A percentile compares a stretch with the other conserved stretches of the same genome.
Evolutionary conservation across 2,797 vertebrate species (phyloP).

Genomic region (Dendrocincla tyrannina): DNA sequence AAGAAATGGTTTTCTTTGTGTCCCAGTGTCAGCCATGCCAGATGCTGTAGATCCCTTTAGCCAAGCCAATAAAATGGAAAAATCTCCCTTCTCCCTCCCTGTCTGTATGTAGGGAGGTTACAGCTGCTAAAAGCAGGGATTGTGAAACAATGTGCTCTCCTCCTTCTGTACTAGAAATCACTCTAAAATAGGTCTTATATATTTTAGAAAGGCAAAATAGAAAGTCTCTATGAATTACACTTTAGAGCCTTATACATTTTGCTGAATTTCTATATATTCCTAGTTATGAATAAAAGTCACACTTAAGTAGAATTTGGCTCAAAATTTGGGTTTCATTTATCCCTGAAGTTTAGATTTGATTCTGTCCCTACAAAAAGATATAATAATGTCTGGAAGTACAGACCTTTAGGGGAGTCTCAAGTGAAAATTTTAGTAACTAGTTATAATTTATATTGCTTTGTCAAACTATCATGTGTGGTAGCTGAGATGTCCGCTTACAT

Average conservation of each 20-base stretch:
- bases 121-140: not conserved
- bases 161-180: not conserved
- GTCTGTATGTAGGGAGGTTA: accelerated
- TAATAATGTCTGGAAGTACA: not conserved
- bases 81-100: not conserved
- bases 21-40: not conserved
- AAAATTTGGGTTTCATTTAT: not conserved
- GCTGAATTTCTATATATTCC: not conserved
- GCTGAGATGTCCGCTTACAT: accelerated
- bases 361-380: not conserved
- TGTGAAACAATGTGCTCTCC: not conserved
- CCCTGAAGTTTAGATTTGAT: not conserved
- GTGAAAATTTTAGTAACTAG: not conserved
- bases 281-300: not conserved
- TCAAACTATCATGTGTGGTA: not conserved
- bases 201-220: not conserved
- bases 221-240: not conserved
- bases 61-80: not conserved
- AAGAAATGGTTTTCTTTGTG: not conserved
- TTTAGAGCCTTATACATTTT: not conserved
- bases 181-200: not conserved
- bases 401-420: not conserved
- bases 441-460: not conserved
- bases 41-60: not conserved
- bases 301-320: not conserved